Evolutionary conservation across 2,888 invertebrate species (phyloP).

Genomic region (Netelia inedita): DNA sequence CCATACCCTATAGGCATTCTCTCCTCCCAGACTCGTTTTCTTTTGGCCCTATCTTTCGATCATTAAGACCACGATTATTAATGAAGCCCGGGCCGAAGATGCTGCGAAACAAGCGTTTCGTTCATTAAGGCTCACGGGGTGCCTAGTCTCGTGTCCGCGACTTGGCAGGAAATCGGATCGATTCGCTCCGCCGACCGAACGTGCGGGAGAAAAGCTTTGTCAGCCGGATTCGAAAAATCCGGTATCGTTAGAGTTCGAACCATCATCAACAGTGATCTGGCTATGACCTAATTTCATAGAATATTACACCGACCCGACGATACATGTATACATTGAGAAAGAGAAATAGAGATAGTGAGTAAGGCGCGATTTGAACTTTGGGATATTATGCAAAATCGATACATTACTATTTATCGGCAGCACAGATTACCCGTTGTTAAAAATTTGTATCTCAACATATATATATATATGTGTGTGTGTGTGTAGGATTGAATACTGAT

Average conservation of each 20-base stretch:
- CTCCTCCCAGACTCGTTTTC: slow-evolving; percentile 19
- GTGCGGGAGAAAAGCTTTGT: slow-evolving; percentile 5
- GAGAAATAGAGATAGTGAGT: slow-evolving; percentile 18
- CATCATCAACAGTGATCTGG: not conserved
- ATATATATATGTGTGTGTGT: not conserved
- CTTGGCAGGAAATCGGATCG: slow-evolving; percentile 57
- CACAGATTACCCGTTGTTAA: no score
- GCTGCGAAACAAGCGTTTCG: slow-evolving; percentile 66
- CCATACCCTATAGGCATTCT: slow-evolving; percentile 6
- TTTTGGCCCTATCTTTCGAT: slow-evolving; percentile 50
- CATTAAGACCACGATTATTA: slow-evolving; percentile 71
- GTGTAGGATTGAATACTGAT: no score
- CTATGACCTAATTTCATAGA: slow-evolving; percentile 27
- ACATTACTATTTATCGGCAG: no score
- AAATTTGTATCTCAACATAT: no score
- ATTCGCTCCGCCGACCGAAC: slow-evolving; percentile 38
- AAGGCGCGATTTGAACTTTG: not conserved
- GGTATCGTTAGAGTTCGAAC: slow-evolving; percentile 2
- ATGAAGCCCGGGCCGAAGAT: slow-evolving; percentile 61
- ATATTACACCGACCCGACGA: not conserved
- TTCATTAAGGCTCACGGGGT: slow-evolving; percentile 52
- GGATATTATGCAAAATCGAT: not conserved
- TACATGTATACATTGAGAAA: not conserved
- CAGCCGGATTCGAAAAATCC: slow-evolving; percentile 22
- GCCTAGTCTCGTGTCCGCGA: not conserved